phyloP scores from a whole-genome alignment of 2,888 invertebrate genomes.

The Ormyrus labotus region DNA sequence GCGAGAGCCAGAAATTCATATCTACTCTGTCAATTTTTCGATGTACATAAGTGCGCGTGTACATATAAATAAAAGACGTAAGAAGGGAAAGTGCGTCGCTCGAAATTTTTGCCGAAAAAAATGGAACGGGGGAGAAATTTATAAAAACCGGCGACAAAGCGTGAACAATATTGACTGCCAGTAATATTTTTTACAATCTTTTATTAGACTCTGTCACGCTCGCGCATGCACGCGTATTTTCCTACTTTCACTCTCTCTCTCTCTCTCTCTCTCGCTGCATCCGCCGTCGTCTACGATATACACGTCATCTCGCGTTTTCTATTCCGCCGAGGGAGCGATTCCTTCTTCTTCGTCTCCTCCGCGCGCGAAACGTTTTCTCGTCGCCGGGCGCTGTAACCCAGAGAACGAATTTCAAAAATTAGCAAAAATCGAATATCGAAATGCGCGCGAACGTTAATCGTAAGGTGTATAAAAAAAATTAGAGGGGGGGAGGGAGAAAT shows the following conservation, averaged over 20 bases:
- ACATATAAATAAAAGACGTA: conserved; percentile 27
- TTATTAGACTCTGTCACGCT: conserved; percentile 42
- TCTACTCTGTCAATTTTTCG: conserved; percentile 57
- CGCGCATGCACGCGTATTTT: conserved; percentile 38
- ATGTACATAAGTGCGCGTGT: conserved; percentile 2
- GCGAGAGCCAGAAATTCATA: conserved; percentile 39
- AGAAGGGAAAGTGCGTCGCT: conserved; percentile 20
- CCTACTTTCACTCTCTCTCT: conserved; percentile 2
- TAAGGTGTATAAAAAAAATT: conserved; percentile 37
- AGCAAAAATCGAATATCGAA: too few relatives aligned
- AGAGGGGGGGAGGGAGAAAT: conserved; percentile 10
- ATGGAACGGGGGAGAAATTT: conserved; percentile 20
- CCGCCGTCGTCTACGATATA: too few relatives aligned
- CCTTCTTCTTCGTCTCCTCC: too few relatives aligned
- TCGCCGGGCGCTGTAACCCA: too few relatives aligned
- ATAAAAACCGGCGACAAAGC: conserved; percentile 28
- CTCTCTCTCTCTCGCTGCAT: too few relatives aligned
- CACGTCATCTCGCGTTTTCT: too few relatives aligned
- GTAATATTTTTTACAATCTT: conserved; percentile 53
- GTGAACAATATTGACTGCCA: conserved; percentile 50
- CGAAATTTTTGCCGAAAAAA: conserved; percentile 41
- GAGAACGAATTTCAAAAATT: too few relatives aligned
- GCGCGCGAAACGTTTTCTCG: too few relatives aligned
- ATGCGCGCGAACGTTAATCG: too few relatives aligned
- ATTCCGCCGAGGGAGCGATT: too few relatives aligned